Percentiles rank a stretch among this genome's conserved stretches.
Evolutionary conservation across 2,113 vertebrate genomes (phyloP).

Genomic region (Pangasianodon gigas): DNA sequence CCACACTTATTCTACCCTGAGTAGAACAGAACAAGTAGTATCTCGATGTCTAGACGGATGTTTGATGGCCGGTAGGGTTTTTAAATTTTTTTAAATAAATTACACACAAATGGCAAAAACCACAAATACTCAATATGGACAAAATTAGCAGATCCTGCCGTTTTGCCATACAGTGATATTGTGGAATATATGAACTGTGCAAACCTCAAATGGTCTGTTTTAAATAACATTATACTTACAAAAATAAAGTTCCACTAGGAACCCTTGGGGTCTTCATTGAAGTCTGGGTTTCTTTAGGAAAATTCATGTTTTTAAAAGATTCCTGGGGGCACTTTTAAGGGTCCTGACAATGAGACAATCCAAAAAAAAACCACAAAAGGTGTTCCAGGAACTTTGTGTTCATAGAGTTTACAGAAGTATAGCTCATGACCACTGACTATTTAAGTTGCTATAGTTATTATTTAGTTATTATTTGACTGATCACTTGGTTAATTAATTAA

Average conservation of each 20-base stretch:
- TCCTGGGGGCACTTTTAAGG: background rate
- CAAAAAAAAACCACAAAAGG: background rate
- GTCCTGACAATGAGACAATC: background rate
- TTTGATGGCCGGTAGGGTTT: background rate
- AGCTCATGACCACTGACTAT: background rate
- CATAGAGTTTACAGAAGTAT: background rate
- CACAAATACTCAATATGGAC: background rate
- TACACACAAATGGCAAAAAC: background rate
- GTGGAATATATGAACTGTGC: background rate
- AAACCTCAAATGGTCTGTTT: background rate
- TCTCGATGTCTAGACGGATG: background rate
- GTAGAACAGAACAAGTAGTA: background rate
- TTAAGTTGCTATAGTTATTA: background rate
- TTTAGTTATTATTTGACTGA: background rate
- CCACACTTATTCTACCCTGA: background rate
- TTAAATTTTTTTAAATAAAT: background rate
- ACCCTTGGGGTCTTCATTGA: background rate
- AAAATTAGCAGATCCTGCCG: background rate
- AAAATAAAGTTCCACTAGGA: background rate
- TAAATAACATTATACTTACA: background rate
- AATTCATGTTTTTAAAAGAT: background rate
- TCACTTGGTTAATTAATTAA: no score
- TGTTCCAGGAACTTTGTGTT: background rate
- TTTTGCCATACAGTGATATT: background rate
- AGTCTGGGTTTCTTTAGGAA: background rate